Evolutionary conservation across 2,113 vertebrate genomes (phyloP), one percentile per base, ranked within the genome.

Genomic region (Orcinus orca): DNA sequence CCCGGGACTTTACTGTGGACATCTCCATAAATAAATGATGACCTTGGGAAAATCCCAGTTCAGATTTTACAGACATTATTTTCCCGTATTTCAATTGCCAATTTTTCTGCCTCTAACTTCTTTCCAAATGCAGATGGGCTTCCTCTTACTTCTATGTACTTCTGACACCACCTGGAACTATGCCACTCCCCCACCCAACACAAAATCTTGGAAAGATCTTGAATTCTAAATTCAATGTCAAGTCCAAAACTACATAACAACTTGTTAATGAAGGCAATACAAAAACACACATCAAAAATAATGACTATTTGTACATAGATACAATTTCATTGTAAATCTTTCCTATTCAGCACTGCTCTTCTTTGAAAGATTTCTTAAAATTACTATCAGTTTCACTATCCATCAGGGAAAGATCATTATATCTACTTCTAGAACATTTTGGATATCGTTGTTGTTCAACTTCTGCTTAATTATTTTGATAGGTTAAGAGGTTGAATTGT

Each of bases 381-480:
- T 94, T 93, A 77, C 3, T 53, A 21, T 77, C 47, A 53, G 31
- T 91, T 96, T 82, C 68, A 17, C 44, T 90, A 15, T 88, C 74
- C 92, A 53, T 94, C 50, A 73, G 41, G 53, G 73, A 63, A 92
- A 88, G 38, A 70, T 55, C 55, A 67, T 93, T 70, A 17, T 93
- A 71, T 88, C 77, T 93, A 55, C 73, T 93, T 92, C 36, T 60
- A 26, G 65, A 88, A 86, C 38, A 81, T 95, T 89, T 93, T 81
- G 55, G 47, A 80, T 80, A 73, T 17, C 1, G 12, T 62, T 96
- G 25, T 63, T 84, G 38, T 90, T 91, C 77, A 84, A 2, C 70
- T 93, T 20, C 41, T 95, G 8, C 68, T 62, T 90, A 96, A 90
- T 96, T 94, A 88, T 94, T 96, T 95, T 90, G 53, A 31, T 50